phyloP scores from a whole-genome alignment of 2,888 invertebrate genomes.

The Nudaria mundana region DNA sequence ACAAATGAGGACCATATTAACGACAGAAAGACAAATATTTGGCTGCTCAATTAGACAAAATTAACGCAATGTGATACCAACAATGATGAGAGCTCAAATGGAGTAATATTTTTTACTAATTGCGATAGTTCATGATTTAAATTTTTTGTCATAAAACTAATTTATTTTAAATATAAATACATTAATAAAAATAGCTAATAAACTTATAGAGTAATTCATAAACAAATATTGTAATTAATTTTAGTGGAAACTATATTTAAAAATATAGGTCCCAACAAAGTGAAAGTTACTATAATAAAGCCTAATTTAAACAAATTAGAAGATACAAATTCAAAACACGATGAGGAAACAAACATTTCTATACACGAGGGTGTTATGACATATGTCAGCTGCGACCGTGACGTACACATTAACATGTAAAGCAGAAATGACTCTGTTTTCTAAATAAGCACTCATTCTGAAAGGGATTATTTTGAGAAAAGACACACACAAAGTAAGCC shows the following conservation, averaged over 20 bases:
- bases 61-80: conserved; percentile 45
- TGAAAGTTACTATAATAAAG: conserved; percentile 1
- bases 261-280: background rate
- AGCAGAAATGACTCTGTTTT: conserved; percentile 27
- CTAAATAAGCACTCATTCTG: conserved; percentile 19
- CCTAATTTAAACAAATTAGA: conserved; percentile 18
- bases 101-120: conserved; percentile 25
- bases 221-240: background rate
- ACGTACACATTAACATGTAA: conserved; percentile 31
- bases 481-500: no score
- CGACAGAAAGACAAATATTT: conserved; percentile 71
- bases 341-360: conserved; percentile 38
- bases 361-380: conserved; percentile 53
- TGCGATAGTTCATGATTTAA: background rate
- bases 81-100: conserved; percentile 37
- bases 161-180: no score
- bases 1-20: conserved; percentile 69
- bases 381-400: conserved; percentile 51
- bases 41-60: conserved; percentile 70
- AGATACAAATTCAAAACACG: conserved; percentile 32
- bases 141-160: background rate
- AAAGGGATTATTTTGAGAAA: conserved; percentile 28
- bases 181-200: background rate
- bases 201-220: background rate
- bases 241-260: background rate